Evolutionary conservation across 2,113 vertebrate species (phyloP), one percentile per base, ranked within the genome.

Genomic region (Turnix velox): DNA sequence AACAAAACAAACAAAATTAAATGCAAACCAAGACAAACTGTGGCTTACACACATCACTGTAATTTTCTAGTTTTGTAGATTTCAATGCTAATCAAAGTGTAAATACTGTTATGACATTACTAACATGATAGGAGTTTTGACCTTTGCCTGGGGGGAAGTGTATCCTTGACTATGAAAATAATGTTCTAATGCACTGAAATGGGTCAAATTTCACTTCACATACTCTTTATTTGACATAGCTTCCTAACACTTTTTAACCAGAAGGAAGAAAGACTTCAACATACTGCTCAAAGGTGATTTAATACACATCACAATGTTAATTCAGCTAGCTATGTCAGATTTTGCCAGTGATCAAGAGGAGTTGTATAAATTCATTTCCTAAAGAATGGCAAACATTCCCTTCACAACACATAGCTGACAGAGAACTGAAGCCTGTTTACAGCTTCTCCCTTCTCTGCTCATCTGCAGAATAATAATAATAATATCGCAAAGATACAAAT

Each of bases 391-490:
- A 67, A 27, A n/a, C 27, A 6, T 2, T 3, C 39, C 23, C n/a
- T 20, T 14, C 7, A 45, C 12, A 17, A 31, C 5, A 42, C 6
- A 11, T 6, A 4, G 1, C 23, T 23, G 18, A 5, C 4, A 46
- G 8, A 62, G 37, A 40, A 40, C 33, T 33, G 39, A 31, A 9
- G 14, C 9, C 27, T 59, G 3, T 11, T 35, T 31, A 37, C 23
- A 39, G 51, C 15, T 82, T 16, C 20, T 42, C 63, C 22, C 33
- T 65, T 31, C 23, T 16, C 25, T n/a, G 80, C 55, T 69, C 68
- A 59, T 33, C 49, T 42, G 13, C 57, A 80, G 18, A 75, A 18
- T 22, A 63, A 31, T 12, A 75, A 18, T 22, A 63, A 31, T 12
- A 33, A 4, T 15, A 63, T 18, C 22, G 31, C 62, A 46, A 25